These are phyloP conservation scores for Allenopithecus nigroviridis DNA, from an alignment of 2,797 vertebrate genomes.

Conservation along the genomic window DNA sequence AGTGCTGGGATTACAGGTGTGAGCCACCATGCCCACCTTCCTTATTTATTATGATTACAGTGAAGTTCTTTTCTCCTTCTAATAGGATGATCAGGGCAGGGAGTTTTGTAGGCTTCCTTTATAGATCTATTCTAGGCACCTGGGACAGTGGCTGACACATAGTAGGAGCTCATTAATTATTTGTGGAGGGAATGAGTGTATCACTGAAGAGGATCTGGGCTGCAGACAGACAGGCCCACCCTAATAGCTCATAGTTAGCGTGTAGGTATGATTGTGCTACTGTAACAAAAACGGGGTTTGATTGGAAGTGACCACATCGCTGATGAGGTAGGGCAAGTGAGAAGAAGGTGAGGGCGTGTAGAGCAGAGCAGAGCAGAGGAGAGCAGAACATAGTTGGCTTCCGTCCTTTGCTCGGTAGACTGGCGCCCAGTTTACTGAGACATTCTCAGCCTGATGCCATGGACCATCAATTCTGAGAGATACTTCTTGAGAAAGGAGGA, in stretches of 20 bases:
- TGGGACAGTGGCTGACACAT: background rate
- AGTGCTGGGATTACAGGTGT: background rate
- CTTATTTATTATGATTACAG: background rate
- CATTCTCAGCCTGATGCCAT: background rate
- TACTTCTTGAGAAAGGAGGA: background rate
- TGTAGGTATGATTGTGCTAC: background rate
- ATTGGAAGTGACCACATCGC: background rate
- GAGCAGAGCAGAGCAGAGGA: background rate
- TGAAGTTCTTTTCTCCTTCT: background rate
- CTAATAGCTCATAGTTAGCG: background rate
- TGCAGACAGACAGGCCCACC: background rate
- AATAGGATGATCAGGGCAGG: background rate
- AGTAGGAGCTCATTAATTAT: background rate
- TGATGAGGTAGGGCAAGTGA: background rate
- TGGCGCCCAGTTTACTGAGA: background rate
- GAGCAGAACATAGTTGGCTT: background rate
- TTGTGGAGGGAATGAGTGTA: background rate
- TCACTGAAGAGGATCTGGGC: background rate
- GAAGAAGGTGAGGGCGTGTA: background rate
- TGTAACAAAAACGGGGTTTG: background rate
- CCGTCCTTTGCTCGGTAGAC: background rate
- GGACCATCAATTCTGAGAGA: background rate
- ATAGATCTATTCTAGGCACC: background rate
- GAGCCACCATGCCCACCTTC: background rate
- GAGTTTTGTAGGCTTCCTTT: background rate